phyloP scores from a whole-genome alignment of 2,888 invertebrate genomes.

The Quadriops clusia region DNA sequence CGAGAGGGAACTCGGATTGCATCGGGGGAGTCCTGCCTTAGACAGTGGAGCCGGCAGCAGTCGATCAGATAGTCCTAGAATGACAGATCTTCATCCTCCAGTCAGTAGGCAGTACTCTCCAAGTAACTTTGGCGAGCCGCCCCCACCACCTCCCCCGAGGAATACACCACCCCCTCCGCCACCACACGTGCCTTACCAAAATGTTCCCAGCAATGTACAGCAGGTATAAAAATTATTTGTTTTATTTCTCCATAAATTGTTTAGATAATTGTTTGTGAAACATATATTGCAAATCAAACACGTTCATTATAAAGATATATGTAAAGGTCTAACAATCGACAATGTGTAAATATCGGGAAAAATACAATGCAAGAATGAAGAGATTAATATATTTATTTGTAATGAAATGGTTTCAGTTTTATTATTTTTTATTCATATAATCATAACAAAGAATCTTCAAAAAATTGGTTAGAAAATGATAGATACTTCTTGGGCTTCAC shows the following conservation, averaged over 20 bases:
- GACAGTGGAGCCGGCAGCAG: slow-evolving; percentile 84
- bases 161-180: slow-evolving; percentile 57
- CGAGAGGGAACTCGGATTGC: slow-evolving; percentile 65
- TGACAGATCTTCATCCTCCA: slow-evolving; percentile 52
- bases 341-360: too few relatives aligned
- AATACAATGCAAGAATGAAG: too few relatives aligned
- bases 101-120: slow-evolving; percentile 63
- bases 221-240: slow-evolving; percentile 4
- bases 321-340: too few relatives aligned
- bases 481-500: too few relatives aligned
- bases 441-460: too few relatives aligned
- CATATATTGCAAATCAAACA: too few relatives aligned
- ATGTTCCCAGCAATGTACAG: slow-evolving; percentile 53
- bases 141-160: slow-evolving; percentile 44
- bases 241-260: not conserved
- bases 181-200: slow-evolving; percentile 41
- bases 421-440: too few relatives aligned
- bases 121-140: slow-evolving; percentile 42
- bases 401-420: too few relatives aligned
- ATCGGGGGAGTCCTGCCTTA: slow-evolving; percentile 74
- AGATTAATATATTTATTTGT: too few relatives aligned
- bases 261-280: too few relatives aligned
- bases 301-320: too few relatives aligned
- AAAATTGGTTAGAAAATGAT: too few relatives aligned
- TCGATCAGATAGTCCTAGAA: slow-evolving; percentile 77